Evolutionary conservation across 2,888 invertebrate species (phyloP).

Genomic region (Tricholauxania praeusta): DNA sequence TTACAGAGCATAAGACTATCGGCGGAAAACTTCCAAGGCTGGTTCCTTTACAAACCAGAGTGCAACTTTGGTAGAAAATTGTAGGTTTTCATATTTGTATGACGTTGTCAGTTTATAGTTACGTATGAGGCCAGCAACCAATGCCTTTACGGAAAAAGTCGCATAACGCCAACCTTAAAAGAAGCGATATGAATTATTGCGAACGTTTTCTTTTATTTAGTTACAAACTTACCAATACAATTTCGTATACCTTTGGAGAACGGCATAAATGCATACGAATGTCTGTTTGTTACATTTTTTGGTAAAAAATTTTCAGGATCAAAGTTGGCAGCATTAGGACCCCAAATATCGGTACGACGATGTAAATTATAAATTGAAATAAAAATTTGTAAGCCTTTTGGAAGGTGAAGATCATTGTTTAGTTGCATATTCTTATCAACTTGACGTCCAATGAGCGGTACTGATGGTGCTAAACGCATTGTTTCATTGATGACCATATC

Average conservation of each 20-base stretch:
- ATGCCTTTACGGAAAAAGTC: too few relatives aligned
- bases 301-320: constrained; percentile 53
- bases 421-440: constrained; percentile 42
- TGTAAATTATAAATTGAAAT: constrained; percentile 50
- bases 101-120: too few relatives aligned
- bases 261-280: constrained; percentile 53
- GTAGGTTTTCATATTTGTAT: too few relatives aligned
- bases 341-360: constrained; percentile 50
- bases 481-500: constrained; percentile 54
- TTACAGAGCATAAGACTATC: too few relatives aligned
- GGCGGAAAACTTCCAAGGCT: too few relatives aligned
- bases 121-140: too few relatives aligned
- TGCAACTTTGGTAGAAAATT: too few relatives aligned
- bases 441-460: constrained; percentile 50
- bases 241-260: constrained; percentile 54
- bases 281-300: constrained; percentile 44
- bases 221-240: constrained; percentile 50
- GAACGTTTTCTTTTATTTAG: too few relatives aligned
- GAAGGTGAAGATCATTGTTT: constrained; percentile 44
- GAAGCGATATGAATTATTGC: too few relatives aligned
- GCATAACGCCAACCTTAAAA: too few relatives aligned
- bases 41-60: too few relatives aligned
- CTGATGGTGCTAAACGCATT: constrained; percentile 48
- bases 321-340: constrained; percentile 48
- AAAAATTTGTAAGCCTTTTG: constrained; percentile 44